Base-by-base conservation (phyloP, 2,797 vertebrate genomes). In the Rhabdophis nuchalis region DNA sequence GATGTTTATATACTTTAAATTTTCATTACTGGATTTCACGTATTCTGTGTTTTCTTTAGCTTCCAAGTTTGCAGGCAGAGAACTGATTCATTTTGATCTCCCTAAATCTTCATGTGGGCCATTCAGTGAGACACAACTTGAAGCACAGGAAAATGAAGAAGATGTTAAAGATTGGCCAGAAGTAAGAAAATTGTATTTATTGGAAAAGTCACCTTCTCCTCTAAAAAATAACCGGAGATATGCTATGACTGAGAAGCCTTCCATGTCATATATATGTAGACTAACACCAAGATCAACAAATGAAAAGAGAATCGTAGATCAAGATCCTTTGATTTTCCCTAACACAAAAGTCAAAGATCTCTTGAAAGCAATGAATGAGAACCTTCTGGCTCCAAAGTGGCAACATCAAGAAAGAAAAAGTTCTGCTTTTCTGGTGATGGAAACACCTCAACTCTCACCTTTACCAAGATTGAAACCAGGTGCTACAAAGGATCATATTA, bases 31-130 rank as follows among this genome's bases (percentile, higher is more conserved):
- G 93, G 56, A 93, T 68, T 27, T 91, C 54, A 68, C 92, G 82
- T 95, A 16, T 93, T 94, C 57, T 94, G 9, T 94, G 20, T 97
- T 93, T 90, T 50, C 92, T 97, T 91, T 93, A 98, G 98, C 98
- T 91, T 97, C 98, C n/a, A 97, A 96, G 32, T 98, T 98, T 88
- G 95, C 97, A 93, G 97, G 97, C 58, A 97, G 96, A 95, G 96
- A 98, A 50, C 95, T 98, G 5, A 94, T 98, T 89, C 95, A 94
- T 86, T 95, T 94, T 41, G 97, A 96, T 27, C 97, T 97, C 61
- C 97, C 97, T 53, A 98, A 98, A 95, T 97, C 95, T 93, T 93
- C 93, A 3, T 90, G 93, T 90, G 96, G 97, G 32, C 95, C 97
- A 54, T 97, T 94, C 23, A 94, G 32, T 92, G 91, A 93, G 27